phyloP scores from a whole-genome alignment of 2,797 vertebrate genomes.

The Sebastes diaconus region DNA sequence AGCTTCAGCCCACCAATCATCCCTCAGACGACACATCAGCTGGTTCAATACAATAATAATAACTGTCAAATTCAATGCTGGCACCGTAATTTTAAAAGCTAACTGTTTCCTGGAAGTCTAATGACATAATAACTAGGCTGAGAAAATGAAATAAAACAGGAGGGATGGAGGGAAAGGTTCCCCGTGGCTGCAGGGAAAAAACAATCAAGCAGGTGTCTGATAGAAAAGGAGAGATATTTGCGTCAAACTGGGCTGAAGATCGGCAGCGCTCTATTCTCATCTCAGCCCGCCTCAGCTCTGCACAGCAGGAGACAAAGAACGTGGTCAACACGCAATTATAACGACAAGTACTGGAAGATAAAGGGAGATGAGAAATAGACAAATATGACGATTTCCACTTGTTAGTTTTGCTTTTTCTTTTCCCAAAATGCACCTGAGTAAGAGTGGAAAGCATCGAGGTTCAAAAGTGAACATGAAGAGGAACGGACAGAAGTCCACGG shows the following conservation, averaged over 20 bases:
- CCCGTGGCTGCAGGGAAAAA: not conserved
- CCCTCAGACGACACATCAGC: not conserved
- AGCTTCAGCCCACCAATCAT: not conserved
- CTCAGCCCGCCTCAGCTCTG: not conserved
- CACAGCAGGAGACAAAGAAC: not conserved
- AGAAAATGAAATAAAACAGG: not conserved
- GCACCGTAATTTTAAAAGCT: not conserved
- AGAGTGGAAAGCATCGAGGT: not conserved
- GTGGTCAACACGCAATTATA: not conserved
- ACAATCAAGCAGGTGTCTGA: not conserved
- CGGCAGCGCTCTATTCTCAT: not conserved
- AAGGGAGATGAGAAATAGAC: not conserved
- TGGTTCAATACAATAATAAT: not conserved
- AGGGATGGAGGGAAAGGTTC: not conserved
- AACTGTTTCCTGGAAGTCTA: not conserved
- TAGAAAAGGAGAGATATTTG: conserved; percentile 6
- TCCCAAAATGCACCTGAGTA: not conserved
- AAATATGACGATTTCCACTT: not conserved
- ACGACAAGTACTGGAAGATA: not conserved
- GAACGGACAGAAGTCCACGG: too few relatives aligned
- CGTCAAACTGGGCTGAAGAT: conserved; percentile 16
- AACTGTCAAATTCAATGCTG: not conserved
- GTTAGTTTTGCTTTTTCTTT: not conserved
- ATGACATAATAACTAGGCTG: not conserved
- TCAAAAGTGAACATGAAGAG: too few relatives aligned